These are phyloP conservation scores for Pollachius pollachius DNA, from an alignment of 2,113 vertebrate species.

Conservation along the genomic window DNA sequence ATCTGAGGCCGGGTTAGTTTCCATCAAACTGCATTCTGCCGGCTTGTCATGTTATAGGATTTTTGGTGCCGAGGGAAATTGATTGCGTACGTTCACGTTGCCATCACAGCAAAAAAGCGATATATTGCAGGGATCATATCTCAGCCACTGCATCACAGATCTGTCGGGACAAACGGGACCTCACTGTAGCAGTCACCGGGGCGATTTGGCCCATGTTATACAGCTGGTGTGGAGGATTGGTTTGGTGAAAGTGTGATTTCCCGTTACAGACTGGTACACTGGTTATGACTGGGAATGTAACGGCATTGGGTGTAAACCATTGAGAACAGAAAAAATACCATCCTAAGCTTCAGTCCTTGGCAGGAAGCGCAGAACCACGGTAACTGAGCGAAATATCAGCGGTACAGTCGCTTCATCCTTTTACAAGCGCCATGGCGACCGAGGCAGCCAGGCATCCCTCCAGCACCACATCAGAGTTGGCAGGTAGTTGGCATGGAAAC, in stretches of 20 bases:
- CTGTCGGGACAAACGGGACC: neutral
- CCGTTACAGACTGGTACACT: neutral
- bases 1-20: conserved; percentile 21
- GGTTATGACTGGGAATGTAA: too few relatives aligned
- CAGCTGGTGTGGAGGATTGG: neutral
- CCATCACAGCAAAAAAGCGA: conserved; percentile 45
- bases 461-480: conserved; percentile 20
- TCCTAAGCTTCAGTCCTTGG: too few relatives aligned
- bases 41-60: conserved; percentile 38
- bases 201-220: neutral
- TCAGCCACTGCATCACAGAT: conserved; percentile 36
- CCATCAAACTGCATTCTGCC: conserved; percentile 41
- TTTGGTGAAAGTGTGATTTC: neutral
- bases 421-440: neutral
- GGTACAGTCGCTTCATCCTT: neutral
- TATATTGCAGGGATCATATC: conserved; percentile 43
- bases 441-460: conserved; percentile 13
- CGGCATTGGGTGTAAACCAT: neutral
- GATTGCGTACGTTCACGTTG: conserved; percentile 35
- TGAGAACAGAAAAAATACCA: too few relatives aligned
- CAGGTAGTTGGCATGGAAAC: conserved; percentile 65
- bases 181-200: neutral
- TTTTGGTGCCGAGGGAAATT: conserved; percentile 39
- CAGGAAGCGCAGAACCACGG: too few relatives aligned
- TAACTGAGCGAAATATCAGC: neutral